Percentiles rank a stretch among this genome's conserved stretches.
Evolutionary conservation across 1,140 invertebrate genomes (phyloP).

Genomic region (Pseudachorutes palmiensis): DNA sequence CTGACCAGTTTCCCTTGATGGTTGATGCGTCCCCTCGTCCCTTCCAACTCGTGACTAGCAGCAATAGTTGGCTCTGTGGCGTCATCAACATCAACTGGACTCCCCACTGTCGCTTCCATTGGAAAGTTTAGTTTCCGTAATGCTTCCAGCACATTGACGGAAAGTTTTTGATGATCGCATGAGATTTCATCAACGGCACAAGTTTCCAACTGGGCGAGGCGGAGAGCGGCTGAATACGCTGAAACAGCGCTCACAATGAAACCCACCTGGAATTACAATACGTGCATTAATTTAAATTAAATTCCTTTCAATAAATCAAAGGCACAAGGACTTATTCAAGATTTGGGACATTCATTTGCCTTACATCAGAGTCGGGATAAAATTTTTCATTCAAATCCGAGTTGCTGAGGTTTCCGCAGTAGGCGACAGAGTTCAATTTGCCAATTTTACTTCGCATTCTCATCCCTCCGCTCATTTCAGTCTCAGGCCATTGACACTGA

Average conservation of each 20-base stretch:
- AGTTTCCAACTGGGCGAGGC: slow-evolving; percentile 37
- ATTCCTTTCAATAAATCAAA: background rate
- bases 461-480: background rate
- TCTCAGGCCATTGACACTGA: slow-evolving; percentile 33
- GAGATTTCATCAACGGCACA: slow-evolving; percentile 31
- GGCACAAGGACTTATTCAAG: background rate
- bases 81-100: slow-evolving; percentile 17
- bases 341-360: background rate
- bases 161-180: slow-evolving; percentile 24
- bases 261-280: slow-evolving; percentile 31
- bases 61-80: slow-evolving; percentile 31
- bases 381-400: slow-evolving; percentile 29
- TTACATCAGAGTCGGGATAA: slow-evolving; percentile 37
- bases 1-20: slow-evolving; percentile 37
- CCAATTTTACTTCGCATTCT: background rate
- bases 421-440: slow-evolving; percentile 14
- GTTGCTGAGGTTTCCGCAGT: slow-evolving; percentile 30
- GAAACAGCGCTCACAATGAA: slow-evolving; percentile 41
- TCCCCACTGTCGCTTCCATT: slow-evolving; percentile 21
- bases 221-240: slow-evolving; percentile 40
- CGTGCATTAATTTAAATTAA: slow-evolving; percentile 5
- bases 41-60: slow-evolving; percentile 36
- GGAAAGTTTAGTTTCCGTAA: slow-evolving; percentile 35
- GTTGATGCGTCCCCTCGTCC: slow-evolving; percentile 33
- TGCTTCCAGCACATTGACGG: slow-evolving; percentile 26